These are phyloP conservation scores for Nebria salina DNA, from an alignment of 2,888 invertebrate genomes.

Conservation along the genomic window DNA sequence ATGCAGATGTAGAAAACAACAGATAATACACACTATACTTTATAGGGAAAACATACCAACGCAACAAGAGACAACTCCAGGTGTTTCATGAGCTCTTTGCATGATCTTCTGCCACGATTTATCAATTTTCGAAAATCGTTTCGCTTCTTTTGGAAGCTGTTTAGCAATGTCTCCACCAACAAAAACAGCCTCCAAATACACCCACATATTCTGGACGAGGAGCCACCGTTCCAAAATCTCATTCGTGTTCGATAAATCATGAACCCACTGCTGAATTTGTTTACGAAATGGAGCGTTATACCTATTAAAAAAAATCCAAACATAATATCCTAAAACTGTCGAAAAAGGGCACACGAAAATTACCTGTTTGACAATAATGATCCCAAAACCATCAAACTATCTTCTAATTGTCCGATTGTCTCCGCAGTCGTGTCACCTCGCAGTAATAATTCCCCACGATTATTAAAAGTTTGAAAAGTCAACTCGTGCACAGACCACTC, in stretches of 20 bases:
- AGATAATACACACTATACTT: too few species aligned
- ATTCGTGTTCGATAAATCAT: constrained; percentile 93
- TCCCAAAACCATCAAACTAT: constrained; percentile 95
- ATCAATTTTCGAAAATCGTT: constrained; percentile 95
- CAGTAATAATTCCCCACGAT: constrained; percentile 89
- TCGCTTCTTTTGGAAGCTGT: constrained; percentile 93
- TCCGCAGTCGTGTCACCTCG: constrained; percentile 95
- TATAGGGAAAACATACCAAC: constrained; percentile 66
- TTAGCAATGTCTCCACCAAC: constrained; percentile 99
- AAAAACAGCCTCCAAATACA: constrained; percentile 96
- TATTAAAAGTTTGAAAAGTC: constrained; percentile 95
- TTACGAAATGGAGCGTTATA: constrained; percentile 97
- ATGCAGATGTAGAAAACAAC: too few species aligned
- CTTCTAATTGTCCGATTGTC: constrained; percentile 93
- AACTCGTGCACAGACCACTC: constrained; percentile 95
- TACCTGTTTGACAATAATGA: constrained; percentile 91
- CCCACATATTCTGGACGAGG: constrained; percentile 98
- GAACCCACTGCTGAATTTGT: constrained; percentile 95
- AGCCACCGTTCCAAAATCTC: constrained; percentile 97
- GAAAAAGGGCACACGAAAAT: background rate
- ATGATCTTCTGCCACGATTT: constrained; percentile 99
- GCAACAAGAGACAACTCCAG: constrained; percentile 95
- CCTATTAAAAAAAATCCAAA: constrained; percentile 61
- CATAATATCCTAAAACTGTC: background rate
- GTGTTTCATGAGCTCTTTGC: constrained; percentile 95